Evolutionary conservation across 2,888 invertebrate genomes (phyloP), one percentile per base, ranked within the genome.

Genomic region (Nomada ruficornis): DNA sequence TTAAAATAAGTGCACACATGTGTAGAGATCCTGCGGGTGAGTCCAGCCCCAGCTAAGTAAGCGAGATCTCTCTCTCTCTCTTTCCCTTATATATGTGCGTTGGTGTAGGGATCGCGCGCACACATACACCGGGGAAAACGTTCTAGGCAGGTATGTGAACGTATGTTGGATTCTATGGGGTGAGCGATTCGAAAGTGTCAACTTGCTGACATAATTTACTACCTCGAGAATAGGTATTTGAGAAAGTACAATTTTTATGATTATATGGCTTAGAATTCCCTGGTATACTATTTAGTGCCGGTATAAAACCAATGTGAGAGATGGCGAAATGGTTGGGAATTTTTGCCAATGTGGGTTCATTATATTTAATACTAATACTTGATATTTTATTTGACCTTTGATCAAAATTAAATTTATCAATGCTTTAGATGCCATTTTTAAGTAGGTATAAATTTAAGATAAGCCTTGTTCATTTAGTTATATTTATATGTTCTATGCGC

Each of bases 11-110:
- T 74, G 64, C 77, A 80, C 75, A 82, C 72, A 75, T 47, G 55
- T 74, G 69, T 62, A 70, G 76, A 82, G 72, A 78, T 85, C 79
- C 80, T 84, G 77, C 80, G 87, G 80, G 85, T 82, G 84, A 82
- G 78, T 83, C 84, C 76, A 83, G 82, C 62, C 67, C 73, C 64
- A 59, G 80, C 82, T 84, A 83, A 88, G 85, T 82, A 89, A 87
- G 82, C 81, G 84, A 86, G 80, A 86, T 85, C 77, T 83, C 69
- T 81, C 64, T 77, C 72, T 76, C 67, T 69, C 72, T 82, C 52
- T 75, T 60, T 77, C 47, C 50, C 64, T 0, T 64, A 11, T 59
- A n/a, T 73, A 36, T 77, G 60, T 47, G 29, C 7, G 50, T 67
- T 42, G 62, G 60, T 62, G 75, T 67, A 73, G 67, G 70, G 70